A percentile compares a stretch with the other conserved stretches of the same genome.
Conservation (phyloP, 2,113 vertebrate genomes). For the Oxyura jamaicensis region DNA sequence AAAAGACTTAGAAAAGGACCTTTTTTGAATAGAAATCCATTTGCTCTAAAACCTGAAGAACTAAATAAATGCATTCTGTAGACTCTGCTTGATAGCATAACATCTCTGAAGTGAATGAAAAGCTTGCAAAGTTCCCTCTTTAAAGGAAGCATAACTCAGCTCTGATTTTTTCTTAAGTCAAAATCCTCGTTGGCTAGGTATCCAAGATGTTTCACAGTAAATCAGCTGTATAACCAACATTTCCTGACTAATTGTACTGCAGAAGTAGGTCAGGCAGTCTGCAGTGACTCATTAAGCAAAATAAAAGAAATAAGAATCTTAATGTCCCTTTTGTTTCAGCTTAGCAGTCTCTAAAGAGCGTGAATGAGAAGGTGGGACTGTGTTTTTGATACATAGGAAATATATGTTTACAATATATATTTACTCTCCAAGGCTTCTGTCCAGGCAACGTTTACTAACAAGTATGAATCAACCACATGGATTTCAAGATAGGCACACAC, state of each 20-base stretch:
- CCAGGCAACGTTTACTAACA: neutral
- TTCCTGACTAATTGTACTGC: constrained; percentile 24
- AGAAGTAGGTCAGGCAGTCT: constrained; percentile 52
- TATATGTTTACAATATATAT: neutral
- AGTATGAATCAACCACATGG: neutral
- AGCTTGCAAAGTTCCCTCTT: neutral
- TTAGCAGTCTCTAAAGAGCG: neutral
- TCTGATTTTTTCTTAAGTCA: neutral
- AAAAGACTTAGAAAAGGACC: neutral
- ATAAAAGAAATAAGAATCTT: constrained; percentile 56
- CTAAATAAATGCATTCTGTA: neutral
- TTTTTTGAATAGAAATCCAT: neutral
- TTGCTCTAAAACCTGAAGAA: neutral
- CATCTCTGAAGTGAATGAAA: neutral
- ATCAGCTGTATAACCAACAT: constrained; percentile 38
- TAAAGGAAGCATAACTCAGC: neutral
- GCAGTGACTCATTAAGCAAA: constrained; percentile 50
- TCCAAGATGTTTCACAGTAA: constrained; percentile 14
- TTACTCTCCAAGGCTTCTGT: neutral
- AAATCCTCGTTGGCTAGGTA: neutral
- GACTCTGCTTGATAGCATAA: neutral
- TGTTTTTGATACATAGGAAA: neutral
- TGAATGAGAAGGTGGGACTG: neutral
- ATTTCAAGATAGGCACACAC: neutral
- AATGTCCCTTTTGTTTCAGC: constrained; percentile 22